Percentiles rank a stretch among this genome's conserved stretches.
These are phyloP conservation scores for Salvator merianae DNA, from an alignment of 2,113 vertebrate species.

Conservation along the genomic window DNA sequence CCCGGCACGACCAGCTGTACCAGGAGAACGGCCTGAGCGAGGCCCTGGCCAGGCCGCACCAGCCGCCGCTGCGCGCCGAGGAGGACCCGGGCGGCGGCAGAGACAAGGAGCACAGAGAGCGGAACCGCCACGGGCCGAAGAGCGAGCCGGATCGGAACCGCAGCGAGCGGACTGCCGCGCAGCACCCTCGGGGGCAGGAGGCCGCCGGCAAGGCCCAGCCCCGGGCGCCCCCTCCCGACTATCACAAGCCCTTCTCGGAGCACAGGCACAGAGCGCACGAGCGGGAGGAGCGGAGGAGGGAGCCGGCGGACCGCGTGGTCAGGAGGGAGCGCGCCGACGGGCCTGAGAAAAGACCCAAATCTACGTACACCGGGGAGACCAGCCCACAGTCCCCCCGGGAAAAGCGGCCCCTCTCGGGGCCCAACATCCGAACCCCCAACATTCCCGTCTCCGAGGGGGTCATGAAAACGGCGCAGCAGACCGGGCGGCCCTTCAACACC, in stretches of 20 bases:
- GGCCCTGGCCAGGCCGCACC: constrained; percentile 58
- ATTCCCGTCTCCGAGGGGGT: constrained; percentile 74
- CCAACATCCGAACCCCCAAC: constrained; percentile 85
- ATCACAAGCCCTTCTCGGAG: constrained; percentile 21
- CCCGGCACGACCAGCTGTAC: constrained; percentile 68
- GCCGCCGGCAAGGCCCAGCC: constrained; percentile 53
- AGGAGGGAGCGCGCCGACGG: constrained; percentile 68
- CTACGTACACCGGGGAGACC: constrained; percentile 74
- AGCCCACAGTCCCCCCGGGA: constrained; percentile 85
- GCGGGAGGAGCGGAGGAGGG: constrained; percentile 41
- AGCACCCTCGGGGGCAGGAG: constrained; percentile 82
- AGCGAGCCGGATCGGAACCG: constrained; percentile 25
- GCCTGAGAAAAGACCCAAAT: constrained; percentile 84
- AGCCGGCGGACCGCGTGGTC: constrained; percentile 63
- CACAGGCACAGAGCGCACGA: constrained; percentile 17
- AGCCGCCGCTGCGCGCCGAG: neutral
- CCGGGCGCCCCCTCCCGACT: constrained; percentile 31
- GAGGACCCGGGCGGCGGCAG: neutral
- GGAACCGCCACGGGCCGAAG: constrained; percentile 4
- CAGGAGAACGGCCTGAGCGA: constrained; percentile 77
- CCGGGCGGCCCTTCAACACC: constrained; percentile 88
- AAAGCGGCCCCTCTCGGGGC: constrained; percentile 90
- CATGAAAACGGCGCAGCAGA: constrained; percentile 80
- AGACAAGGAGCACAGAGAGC: constrained; percentile 37
- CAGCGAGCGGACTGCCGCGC: constrained; percentile 61